These are phyloP conservation scores for Megaceryle alcyon DNA, from an alignment of 2,797 vertebrate species.

Conservation along the genomic window DNA sequence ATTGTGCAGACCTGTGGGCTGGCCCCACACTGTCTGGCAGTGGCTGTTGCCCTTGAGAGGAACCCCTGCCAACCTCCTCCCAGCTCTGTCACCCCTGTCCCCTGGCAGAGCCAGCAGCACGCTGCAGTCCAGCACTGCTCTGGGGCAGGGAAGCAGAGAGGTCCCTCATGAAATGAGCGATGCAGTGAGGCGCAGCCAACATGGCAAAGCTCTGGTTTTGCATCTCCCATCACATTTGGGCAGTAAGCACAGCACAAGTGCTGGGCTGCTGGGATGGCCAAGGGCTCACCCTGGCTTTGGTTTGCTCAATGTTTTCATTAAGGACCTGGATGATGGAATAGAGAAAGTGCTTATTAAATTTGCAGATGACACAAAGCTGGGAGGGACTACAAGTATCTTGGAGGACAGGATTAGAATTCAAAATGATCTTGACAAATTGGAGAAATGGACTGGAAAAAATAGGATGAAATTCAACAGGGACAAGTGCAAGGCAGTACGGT, in stretches of 20 bases:
- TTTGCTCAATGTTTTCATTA: slow-evolving; percentile 57
- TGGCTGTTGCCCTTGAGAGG: background rate
- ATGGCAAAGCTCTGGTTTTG: background rate
- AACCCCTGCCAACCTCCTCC: background rate
- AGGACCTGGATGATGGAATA: slow-evolving; percentile 53
- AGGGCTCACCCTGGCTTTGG: slow-evolving; percentile 20
- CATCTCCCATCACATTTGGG: background rate
- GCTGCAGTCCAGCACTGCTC: rapidly evolving
- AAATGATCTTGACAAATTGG: slow-evolving; percentile 70
- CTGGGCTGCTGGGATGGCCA: background rate
- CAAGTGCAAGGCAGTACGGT: background rate
- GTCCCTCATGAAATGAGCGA: background rate
- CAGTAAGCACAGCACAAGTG: rapidly evolving
- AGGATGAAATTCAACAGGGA: slow-evolving; percentile 67
- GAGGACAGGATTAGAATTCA: slow-evolving; percentile 69
- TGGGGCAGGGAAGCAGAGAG: background rate
- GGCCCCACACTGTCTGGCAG: rapidly evolving
- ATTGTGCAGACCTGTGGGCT: rapidly evolving
- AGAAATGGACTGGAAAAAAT: slow-evolving; percentile 74
- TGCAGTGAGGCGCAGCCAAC: background rate
- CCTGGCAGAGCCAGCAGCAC: background rate
- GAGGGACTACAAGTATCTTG: slow-evolving; percentile 68
- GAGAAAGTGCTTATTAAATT: slow-evolving; percentile 69
- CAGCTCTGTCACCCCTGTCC: background rate
- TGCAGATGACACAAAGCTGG: slow-evolving; percentile 68